Conservation (phyloP, 2,888 invertebrate species). For the Pterobdella sp. region DNA sequence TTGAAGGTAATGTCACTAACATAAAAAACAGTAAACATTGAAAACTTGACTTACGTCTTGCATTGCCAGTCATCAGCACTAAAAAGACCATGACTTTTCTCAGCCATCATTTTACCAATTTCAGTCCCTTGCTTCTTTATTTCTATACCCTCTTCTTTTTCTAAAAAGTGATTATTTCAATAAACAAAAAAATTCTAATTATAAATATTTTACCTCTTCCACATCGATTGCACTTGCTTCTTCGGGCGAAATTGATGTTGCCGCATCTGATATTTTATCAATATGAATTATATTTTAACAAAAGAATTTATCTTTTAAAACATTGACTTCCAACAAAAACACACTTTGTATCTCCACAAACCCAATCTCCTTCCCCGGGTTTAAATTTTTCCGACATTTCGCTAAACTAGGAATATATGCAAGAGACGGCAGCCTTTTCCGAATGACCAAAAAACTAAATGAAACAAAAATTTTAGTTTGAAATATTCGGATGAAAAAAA, state of each 20-base stretch:
- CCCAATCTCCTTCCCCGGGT: slow-evolving; percentile 53
- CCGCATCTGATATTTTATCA: slow-evolving; percentile 61
- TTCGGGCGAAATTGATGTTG: slow-evolving; percentile 86
- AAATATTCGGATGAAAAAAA: neutral
- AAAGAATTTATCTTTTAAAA: neutral
- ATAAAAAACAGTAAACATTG: neutral
- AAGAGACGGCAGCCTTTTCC: neutral
- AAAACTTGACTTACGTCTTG: slow-evolving; percentile 62
- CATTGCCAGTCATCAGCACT: slow-evolving; percentile 99
- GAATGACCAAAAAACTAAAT: slow-evolving; percentile 5
- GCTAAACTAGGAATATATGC: neutral
- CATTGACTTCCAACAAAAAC: slow-evolving; percentile 17
- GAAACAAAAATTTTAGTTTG: neutral
- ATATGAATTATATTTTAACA: neutral
- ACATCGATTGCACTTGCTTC: slow-evolving; percentile 83
- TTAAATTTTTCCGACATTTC: slow-evolving; percentile 41
- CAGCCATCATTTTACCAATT: slow-evolving; percentile 94
- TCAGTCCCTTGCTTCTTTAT: slow-evolving; percentile 63
- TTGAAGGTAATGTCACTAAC: neutral
- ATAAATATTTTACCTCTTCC: slow-evolving; percentile 59
- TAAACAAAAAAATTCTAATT: neutral
- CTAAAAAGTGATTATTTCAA: slow-evolving; percentile 5
- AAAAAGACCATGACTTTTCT: slow-evolving; percentile 88
- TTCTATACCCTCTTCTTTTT: slow-evolving; percentile 33
- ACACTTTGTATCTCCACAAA: slow-evolving; percentile 53